Evolutionary conservation across 2,113 vertebrate species (phyloP), one percentile per base, ranked within the genome.

Genomic region (Apistogramma diplotaenia): DNA sequence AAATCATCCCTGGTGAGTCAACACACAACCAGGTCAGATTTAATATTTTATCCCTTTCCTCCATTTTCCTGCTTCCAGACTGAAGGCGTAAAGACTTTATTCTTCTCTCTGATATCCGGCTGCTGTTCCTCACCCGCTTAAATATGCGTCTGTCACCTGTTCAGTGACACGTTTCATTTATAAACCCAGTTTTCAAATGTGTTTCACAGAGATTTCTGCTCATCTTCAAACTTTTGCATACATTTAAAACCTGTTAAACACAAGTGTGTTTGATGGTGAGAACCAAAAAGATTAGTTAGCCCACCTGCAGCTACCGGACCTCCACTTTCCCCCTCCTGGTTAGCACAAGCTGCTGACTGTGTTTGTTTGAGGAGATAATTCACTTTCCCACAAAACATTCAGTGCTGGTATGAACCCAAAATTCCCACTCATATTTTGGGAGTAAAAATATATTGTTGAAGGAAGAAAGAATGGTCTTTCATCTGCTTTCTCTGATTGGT

Each of bases 381-480:
- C 10, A 18, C 15, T 43, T 65, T 46, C 61, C 8, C 0, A 67
- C 23, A 19, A 49, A 46, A 0, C 0, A 27, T 9, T 67, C 21
- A 67, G 61, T 67, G 37, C 15, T 67, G 37, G 37, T 18, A 67
- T 46, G 23, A 67, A 43, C 43, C 18, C 23, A 67, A 19, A 67
- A 67, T 46, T 67, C 35, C 35, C 10, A 37, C 9, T 37, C 9
- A 37, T 37, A 37, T 37, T 37, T 37, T 10, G 10, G 35, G 35
- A 37, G 9, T 37, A 10, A 40, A 40, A 40, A n/a, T n/a, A n/a
- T n/a, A n/a, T n/a, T n/a, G n/a, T n/a, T n/a, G n/a, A 35, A 35
- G 35, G 9, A 35, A 43, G 13, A 15, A 43, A 43, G 12, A 43
- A 43, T 43, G 11, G 11, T 3, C 3, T 37, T 37, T 37, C 11